Evolutionary conservation across 2,797 vertebrate species (phyloP).

Genomic region (Hephaestus fuliginosus): DNA sequence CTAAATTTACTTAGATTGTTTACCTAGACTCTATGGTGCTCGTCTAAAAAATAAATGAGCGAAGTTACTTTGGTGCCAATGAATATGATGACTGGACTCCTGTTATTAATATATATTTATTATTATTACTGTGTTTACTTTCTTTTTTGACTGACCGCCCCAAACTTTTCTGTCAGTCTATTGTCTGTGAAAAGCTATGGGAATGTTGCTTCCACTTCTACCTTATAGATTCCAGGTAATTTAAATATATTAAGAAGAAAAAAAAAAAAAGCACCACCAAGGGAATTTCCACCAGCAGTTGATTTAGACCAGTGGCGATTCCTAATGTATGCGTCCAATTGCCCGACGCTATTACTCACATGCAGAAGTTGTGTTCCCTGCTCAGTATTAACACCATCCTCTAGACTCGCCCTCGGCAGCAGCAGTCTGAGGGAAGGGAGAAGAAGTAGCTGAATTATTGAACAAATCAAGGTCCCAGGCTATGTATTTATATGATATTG

Average conservation of each 20-base stretch:
- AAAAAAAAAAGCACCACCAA: background rate
- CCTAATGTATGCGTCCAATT: slow-evolving; percentile 42
- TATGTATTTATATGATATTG: slow-evolving; percentile 68
- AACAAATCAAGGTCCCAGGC: slow-evolving; percentile 69
- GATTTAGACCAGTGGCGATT: background rate
- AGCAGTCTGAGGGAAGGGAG: slow-evolving; percentile 19
- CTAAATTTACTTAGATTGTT: too few species aligned
- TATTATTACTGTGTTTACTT: background rate
- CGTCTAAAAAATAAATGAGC: background rate
- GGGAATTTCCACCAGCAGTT: slow-evolving; percentile 10
- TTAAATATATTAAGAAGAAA: too few species aligned
- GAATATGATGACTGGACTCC: background rate
- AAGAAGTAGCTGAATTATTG: slow-evolving; percentile 70
- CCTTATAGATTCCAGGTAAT: background rate
- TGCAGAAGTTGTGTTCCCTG: slow-evolving; percentile 34
- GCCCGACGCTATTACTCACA: slow-evolving; percentile 21
- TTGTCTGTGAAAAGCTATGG: background rate
- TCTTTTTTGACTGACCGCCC: background rate
- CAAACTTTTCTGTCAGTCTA: too few species aligned
- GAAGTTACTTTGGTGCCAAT: background rate
- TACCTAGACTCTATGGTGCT: too few species aligned
- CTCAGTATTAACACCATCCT: slow-evolving; percentile 54
- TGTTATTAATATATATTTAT: too few species aligned
- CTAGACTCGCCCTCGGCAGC: slow-evolving; percentile 51
- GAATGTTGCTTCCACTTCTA: background rate